A percentile compares a stretch with the other conserved stretches of the same genome.
Conservation (phyloP, 2,113 vertebrate genomes). For the Ceratotherium simum region DNA sequence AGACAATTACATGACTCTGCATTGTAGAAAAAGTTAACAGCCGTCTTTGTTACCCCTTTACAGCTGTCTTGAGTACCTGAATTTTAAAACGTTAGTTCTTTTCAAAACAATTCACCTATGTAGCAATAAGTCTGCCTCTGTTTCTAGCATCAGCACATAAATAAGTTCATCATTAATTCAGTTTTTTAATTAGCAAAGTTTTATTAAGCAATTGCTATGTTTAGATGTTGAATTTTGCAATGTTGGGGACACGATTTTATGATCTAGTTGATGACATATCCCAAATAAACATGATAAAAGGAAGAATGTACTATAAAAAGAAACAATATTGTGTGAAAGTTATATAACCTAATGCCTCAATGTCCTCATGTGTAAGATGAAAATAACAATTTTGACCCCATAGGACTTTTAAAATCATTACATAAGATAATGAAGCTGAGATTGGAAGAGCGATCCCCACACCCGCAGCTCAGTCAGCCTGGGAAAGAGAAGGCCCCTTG, state of each 20-base stretch:
- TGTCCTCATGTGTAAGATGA: neutral
- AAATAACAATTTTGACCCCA: neutral
- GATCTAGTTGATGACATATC: neutral
- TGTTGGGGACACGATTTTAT: neutral
- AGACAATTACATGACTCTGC: neutral
- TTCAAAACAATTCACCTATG: neutral
- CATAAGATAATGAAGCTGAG: neutral
- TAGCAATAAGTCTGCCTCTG: neutral
- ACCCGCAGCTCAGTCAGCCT: neutral
- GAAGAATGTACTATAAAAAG: neutral
- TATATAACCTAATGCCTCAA: neutral
- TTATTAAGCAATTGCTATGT: neutral
- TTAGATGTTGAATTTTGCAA: neutral
- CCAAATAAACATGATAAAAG: neutral
- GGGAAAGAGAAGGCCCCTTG: neutral
- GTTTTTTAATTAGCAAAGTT: neutral
- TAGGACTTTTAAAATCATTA: neutral
- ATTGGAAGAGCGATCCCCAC: neutral
- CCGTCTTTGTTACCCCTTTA: neutral
- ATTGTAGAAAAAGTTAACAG: neutral
- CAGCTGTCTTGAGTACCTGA: neutral
- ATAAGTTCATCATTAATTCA: neutral
- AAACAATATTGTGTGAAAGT: neutral
- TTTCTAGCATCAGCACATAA: neutral
- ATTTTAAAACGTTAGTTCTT: constrained; percentile 1